Evolutionary conservation across 2,888 invertebrate genomes (phyloP).

Genomic region (Tuta absoluta): DNA sequence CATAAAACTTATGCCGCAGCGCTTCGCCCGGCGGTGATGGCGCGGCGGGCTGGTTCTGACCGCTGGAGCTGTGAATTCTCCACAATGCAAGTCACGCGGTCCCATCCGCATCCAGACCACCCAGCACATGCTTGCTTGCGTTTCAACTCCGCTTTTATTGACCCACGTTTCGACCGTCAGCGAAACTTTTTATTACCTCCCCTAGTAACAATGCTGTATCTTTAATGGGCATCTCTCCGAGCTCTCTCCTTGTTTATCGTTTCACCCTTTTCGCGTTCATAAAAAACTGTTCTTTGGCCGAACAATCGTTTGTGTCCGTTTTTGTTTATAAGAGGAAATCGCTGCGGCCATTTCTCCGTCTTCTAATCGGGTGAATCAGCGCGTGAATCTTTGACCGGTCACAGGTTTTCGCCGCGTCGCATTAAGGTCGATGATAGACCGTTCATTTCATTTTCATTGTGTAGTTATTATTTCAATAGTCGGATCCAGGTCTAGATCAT

Average conservation of each 20-base stretch:
- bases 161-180: conserved; percentile 29
- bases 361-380: conserved; percentile 26
- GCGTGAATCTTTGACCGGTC: conserved; percentile 24
- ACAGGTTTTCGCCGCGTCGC: conserved; percentile 20
- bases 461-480: conserved; percentile 8
- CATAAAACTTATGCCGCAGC: conserved; percentile 58
- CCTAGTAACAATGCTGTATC: conserved; percentile 28
- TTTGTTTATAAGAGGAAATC: conserved; percentile 20
- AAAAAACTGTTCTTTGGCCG: conserved; percentile 18
- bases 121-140: conserved; percentile 53
- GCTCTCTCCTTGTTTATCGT: conserved; percentile 16
- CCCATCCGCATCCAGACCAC: conserved; percentile 41
- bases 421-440: conserved; percentile 4
- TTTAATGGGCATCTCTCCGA: conserved; percentile 22
- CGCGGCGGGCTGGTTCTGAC: conserved; percentile 33
- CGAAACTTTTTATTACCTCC: conserved; percentile 46
- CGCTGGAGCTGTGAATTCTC: conserved; percentile 31
- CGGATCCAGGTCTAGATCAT: background rate
- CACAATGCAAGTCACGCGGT: conserved; percentile 43
- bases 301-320: conserved; percentile 17
- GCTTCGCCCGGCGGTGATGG: conserved; percentile 29
- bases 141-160: conserved; percentile 37
- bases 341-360: conserved; percentile 15
- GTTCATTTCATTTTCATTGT: background rate
- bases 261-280: conserved; percentile 18